Base-by-base conservation (phyloP, 37 sponge, comb jelly and placozoan species). In the Agelas oroides region DNA sequence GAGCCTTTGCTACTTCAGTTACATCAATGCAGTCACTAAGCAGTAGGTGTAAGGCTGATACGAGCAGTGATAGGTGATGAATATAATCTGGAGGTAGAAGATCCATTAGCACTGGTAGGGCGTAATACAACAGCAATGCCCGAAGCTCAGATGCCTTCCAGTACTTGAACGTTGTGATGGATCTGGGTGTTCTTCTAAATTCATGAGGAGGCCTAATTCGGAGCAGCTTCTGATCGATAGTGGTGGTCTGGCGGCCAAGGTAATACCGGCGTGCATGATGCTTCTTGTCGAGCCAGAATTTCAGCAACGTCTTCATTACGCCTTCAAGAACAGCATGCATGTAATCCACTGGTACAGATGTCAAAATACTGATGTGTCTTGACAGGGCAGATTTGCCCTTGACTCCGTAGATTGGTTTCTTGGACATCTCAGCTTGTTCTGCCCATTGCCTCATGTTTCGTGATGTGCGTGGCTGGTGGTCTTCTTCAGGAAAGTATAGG, bases 261-360 rank as follows among this genome's bases (percentile, higher is more conserved):
- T n/a, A n/a, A n/a, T n/a, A n/a, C n/a, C n/a, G n/a, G n/a, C n/a
- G n/a, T n/a, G n/a, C n/a, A 20, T 76, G 55, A 55, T 75, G 28
- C 34, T 76, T 59, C 56, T 59, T 20, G 2, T 75, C 31, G n/a
- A 75, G 25, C 58, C 75, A 75, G 54, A 30, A 46, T 12, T 46
- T 46, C 8, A 57, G 59, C 28, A 59, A 31, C 31, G 18, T 32
- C 28, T 59, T 76, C 31, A 58, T 57, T 8, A 76, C 36, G 18
- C 76, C 76, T 76, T 76, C 61, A 30, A 76, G 59, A 53, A 75
- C 57, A 19, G 57, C 55, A 75, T 75, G 75, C 75, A 75, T 55
- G 25, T 75, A 75, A 16, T 53, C 58, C 14, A 75, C 16, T n/a
- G n/a, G n/a, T n/a, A n/a, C n/a, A n/a, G 20, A 58, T 24, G 8